Evolutionary conservation across 2,797 vertebrate genomes (phyloP).

Genomic region (Gallinago solitaria): DNA sequence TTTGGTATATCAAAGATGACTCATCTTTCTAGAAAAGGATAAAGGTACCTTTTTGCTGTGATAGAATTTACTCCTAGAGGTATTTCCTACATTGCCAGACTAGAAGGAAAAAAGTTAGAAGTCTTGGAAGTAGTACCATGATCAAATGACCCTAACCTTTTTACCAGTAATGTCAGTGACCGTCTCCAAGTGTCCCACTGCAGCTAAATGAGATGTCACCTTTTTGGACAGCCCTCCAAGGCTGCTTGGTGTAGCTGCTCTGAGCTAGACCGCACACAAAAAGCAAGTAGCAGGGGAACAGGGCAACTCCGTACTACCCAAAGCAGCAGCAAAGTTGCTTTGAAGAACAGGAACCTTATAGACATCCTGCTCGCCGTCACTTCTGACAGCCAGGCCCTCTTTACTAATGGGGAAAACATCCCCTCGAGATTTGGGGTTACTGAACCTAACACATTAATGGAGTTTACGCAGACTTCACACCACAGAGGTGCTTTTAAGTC

Average conservation of each 20-base stretch:
- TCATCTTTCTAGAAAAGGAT: background rate
- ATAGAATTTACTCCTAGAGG: background rate
- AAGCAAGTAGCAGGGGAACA: background rate
- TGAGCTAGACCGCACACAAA: background rate
- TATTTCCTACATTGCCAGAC: background rate
- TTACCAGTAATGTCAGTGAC: background rate
- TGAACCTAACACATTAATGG: slow-evolving; percentile 41
- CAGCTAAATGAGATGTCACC: background rate
- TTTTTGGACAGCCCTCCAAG: background rate
- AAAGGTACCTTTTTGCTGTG: background rate
- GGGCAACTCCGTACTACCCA: background rate
- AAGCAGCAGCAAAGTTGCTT: background rate
- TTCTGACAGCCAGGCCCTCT: background rate
- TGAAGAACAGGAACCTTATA: background rate
- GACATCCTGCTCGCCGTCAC: background rate
- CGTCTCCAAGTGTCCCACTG: background rate
- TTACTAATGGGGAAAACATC: background rate
- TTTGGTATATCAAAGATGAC: background rate
- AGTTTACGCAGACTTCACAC: background rate
- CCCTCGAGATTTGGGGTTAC: background rate
- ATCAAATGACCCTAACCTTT: background rate
- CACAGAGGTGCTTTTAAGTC: slow-evolving; percentile 49
- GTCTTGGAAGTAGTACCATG: background rate
- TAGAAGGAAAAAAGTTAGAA: background rate
- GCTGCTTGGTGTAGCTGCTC: background rate